These are phyloP conservation scores for Atta colombica DNA, from an alignment of 1,140 invertebrate genomes.

Conservation along the genomic window DNA sequence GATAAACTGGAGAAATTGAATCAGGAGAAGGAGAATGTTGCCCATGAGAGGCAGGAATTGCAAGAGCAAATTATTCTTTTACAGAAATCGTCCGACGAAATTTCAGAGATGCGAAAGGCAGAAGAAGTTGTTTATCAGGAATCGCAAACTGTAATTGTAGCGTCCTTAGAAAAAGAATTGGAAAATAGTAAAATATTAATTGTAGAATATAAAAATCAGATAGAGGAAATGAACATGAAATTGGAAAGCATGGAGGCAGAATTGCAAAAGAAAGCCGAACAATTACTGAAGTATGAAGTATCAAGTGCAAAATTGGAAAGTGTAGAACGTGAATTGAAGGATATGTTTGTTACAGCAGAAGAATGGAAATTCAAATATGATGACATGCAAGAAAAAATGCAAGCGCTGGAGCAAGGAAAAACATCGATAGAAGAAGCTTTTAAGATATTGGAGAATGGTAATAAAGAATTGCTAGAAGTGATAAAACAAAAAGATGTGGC, in stretches of 20 bases:
- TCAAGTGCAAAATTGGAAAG: conserved; percentile 63
- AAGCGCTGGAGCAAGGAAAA: conserved; percentile 75
- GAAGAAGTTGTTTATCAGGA: conserved; percentile 41
- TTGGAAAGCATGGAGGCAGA: conserved; percentile 78
- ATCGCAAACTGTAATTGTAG: conserved; percentile 49
- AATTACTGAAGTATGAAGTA: conserved; percentile 68
- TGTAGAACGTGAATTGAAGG: conserved; percentile 78
- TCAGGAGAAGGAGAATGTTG: conserved; percentile 80
- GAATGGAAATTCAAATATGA: conserved; percentile 83
- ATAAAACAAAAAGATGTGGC: conserved; percentile 72
- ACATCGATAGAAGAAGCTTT: conserved; percentile 75
- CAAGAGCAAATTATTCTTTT: conserved; percentile 50
- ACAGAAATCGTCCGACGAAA: conserved; percentile 56
- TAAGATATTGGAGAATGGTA: conserved; percentile 65
- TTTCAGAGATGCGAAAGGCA: background rate
- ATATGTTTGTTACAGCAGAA: conserved; percentile 77
- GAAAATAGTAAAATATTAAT: conserved; percentile 85
- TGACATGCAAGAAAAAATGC: conserved; percentile 80
- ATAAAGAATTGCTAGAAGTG: conserved; percentile 64
- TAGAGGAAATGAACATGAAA: conserved; percentile 82
- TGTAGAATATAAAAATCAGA: conserved; percentile 83
- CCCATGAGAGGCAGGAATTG: conserved; percentile 40
- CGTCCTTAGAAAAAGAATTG: conserved; percentile 85
- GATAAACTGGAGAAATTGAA: conserved; percentile 63
- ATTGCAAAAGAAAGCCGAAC: conserved; percentile 70